phyloP scores from a whole-genome alignment of 1,140 invertebrate genomes.

The Pinna nobilis region DNA sequence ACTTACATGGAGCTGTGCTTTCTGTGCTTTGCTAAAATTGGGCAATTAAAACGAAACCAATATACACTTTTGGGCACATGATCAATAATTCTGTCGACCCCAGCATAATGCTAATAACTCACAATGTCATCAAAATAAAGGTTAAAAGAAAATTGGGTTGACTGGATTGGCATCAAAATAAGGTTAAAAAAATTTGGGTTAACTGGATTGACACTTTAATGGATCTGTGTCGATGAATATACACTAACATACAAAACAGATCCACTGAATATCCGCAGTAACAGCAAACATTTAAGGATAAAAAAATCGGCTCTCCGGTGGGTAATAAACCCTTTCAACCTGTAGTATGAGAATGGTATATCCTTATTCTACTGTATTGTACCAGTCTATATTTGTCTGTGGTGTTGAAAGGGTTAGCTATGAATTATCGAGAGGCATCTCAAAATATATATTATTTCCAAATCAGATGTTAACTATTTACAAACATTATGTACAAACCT shows the following conservation, averaged over 20 bases:
- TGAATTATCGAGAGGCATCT: neutral
- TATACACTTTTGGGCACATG: neutral
- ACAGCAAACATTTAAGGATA: no score
- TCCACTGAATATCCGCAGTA: no score
- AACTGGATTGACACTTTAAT: no score
- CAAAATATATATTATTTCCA: neutral
- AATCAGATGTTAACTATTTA: neutral
- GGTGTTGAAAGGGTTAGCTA: neutral
- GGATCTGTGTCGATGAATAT: no score
- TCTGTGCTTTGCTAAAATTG: neutral
- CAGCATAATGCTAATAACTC: no score
- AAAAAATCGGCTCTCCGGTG: no score
- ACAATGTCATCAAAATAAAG: no score
- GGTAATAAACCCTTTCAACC: neutral
- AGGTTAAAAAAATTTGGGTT: no score
- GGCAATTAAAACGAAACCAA: neutral
- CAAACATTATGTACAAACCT: neutral
- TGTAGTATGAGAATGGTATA: neutral
- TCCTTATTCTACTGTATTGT: neutral
- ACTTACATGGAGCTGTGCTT: neutral
- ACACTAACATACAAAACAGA: no score
- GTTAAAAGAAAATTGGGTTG: no score
- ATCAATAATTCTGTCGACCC: neutral
- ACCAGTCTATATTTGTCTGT: neutral
- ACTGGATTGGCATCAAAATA: no score